These are phyloP conservation scores for Zelleria hepariella DNA, from an alignment of 2,888 invertebrate genomes.

Conservation along the genomic window DNA sequence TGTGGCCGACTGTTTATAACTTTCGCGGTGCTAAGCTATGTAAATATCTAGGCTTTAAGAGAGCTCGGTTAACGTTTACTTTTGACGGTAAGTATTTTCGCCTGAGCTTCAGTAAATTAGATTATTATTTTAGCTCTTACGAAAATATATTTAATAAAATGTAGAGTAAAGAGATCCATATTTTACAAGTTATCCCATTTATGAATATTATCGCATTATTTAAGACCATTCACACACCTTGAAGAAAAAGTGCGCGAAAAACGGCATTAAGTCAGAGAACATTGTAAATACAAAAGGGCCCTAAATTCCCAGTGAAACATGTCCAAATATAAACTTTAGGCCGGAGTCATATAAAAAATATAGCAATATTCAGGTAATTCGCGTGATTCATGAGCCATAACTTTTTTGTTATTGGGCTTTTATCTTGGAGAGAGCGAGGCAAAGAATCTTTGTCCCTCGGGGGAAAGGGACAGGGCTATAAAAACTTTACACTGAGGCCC, in stretches of 20 bases:
- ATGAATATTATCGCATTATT: not conserved
- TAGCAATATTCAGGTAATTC: slow-evolving; percentile 47
- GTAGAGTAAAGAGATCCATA: not conserved
- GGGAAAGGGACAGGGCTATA: slow-evolving; percentile 10
- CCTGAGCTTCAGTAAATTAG: not conserved
- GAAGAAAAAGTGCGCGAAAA: not conserved
- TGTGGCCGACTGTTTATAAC: too few relatives aligned
- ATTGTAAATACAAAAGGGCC: not conserved
- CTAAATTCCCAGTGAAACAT: not conserved
- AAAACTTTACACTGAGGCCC: slow-evolving; percentile 8
- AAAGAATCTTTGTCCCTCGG: slow-evolving; percentile 5
- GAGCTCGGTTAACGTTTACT: too few relatives aligned
- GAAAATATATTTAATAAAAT: not conserved
- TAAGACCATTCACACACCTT: not conserved
- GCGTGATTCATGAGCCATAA: slow-evolving; percentile 50
- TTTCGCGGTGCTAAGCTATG: too few relatives aligned
- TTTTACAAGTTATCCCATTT: not conserved
- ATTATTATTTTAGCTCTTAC: not conserved
- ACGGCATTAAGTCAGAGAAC: not conserved
- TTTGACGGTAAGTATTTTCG: too few relatives aligned
- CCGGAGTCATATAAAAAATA: slow-evolving; percentile 24
- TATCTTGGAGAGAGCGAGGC: slow-evolving; percentile 10
- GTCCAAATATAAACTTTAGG: slow-evolving; percentile 9
- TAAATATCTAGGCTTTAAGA: too few relatives aligned
- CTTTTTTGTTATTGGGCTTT: slow-evolving; percentile 39